A percentile compares a stretch with the other conserved stretches of the same genome.
Conservation (phyloP, 2,113 vertebrate species). For the Lepisosteus osseus region DNA sequence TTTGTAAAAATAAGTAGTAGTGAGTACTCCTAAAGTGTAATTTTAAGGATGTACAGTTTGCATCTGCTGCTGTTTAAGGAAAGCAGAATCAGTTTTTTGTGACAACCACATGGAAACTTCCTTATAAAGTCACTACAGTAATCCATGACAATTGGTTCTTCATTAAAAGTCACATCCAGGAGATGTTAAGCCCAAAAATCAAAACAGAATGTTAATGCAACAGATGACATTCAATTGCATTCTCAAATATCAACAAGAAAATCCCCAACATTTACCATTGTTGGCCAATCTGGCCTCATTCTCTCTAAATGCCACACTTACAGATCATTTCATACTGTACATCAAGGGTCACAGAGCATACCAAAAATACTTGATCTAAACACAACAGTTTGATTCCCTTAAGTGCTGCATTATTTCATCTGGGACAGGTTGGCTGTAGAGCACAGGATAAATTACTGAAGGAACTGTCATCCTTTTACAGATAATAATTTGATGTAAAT, state of each 20-base stretch:
- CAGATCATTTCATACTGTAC: too few species aligned
- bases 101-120: constrained; percentile 31
- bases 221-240: constrained; percentile 18
- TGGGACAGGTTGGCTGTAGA: background rate
- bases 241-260: constrained; percentile 14
- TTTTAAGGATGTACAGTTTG: background rate
- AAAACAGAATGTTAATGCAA: constrained; percentile 16
- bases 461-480: too few species aligned
- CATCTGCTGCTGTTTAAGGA: constrained; percentile 27
- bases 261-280: background rate
- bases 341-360: too few species aligned
- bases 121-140: constrained; percentile 20
- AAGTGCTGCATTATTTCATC: background rate
- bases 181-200: constrained; percentile 25
- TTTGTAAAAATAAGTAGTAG: too few species aligned
- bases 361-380: background rate
- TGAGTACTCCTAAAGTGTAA: too few species aligned
- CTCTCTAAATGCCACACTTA: background rate
- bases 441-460: too few species aligned
- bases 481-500: too few species aligned
- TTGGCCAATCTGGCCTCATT: background rate
- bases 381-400: background rate
- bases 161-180: constrained; percentile 23
- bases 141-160: constrained; percentile 23
- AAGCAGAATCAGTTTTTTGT: constrained; percentile 27